Evolutionary conservation across 1,140 invertebrate species (phyloP).

Genomic region (Spodoptera frugiperda): DNA sequence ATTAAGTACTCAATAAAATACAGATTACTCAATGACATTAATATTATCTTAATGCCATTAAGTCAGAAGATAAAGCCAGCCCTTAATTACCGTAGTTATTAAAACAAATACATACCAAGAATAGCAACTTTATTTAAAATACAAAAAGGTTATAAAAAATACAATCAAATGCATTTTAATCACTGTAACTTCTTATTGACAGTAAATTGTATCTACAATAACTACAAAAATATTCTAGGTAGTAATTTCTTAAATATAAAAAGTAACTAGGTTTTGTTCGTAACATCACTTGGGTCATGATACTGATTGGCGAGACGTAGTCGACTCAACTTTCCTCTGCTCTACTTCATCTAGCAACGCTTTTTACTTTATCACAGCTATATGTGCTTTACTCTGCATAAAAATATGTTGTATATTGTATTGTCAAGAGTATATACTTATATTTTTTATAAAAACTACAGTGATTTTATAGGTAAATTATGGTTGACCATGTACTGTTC

Average conservation of each 20-base stretch:
- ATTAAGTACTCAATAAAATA: slow-evolving; percentile 6
- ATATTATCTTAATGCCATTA: background rate
- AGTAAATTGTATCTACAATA: slow-evolving; percentile 69
- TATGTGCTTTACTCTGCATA: slow-evolving; percentile 40
- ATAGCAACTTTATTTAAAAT: slow-evolving; percentile 86
- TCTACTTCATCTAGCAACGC: slow-evolving; percentile 1
- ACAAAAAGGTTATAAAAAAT: slow-evolving; percentile 85
- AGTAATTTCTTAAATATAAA: slow-evolving; percentile 62
- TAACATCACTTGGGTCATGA: slow-evolving; percentile 68
- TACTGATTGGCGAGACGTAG: slow-evolving; percentile 35
- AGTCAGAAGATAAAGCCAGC: background rate
- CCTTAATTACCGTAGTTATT: slow-evolving; percentile 52
- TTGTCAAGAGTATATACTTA: slow-evolving; percentile 22
- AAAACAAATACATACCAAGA: slow-evolving; percentile 77
- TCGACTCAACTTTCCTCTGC: background rate
- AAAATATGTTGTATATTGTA: slow-evolving; percentile 36
- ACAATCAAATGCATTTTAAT: slow-evolving; percentile 85
- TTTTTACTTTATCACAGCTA: slow-evolving; percentile 44
- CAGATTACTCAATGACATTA: background rate
- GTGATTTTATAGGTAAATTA: slow-evolving; percentile 5
- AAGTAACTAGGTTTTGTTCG: slow-evolving; percentile 62
- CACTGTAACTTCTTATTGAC: slow-evolving; percentile 82
- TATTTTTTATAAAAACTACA: slow-evolving; percentile 18
- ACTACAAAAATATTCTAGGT: slow-evolving; percentile 69
- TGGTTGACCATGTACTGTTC: slow-evolving; percentile 25